Conservation (phyloP, 2,113 vertebrate species). For the Elgaria multicarinata region DNA sequence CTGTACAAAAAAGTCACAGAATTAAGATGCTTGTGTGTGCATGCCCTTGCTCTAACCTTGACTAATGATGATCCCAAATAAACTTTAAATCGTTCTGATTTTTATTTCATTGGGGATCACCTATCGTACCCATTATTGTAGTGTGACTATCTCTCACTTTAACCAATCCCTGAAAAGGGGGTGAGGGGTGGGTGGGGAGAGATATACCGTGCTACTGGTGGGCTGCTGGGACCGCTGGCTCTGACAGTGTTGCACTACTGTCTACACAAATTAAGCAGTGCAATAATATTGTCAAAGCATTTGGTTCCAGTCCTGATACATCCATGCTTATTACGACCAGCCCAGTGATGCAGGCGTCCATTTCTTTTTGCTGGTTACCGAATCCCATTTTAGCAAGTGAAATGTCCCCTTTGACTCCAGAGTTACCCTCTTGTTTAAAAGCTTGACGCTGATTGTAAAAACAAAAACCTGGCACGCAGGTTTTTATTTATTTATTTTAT, state of each 20-base stretch:
- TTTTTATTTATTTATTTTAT: background rate
- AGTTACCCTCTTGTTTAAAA: background rate
- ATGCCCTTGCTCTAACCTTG: slow-evolving; percentile 46
- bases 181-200: background rate
- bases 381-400: background rate
- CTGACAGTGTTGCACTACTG: slow-evolving; percentile 98
- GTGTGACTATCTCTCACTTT: slow-evolving; percentile 42
- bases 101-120: slow-evolving; percentile 55
- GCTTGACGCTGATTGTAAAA: background rate
- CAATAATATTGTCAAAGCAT: slow-evolving; percentile 99
- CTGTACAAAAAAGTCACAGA: background rate
- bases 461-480: slow-evolving; percentile 28
- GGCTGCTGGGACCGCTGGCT: slow-evolving; percentile 88
- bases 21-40: slow-evolving; percentile 32
- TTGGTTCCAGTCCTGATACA: slow-evolving; percentile 81
- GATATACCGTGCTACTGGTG: slow-evolving; percentile 60
- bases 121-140: slow-evolving; percentile 63
- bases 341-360: rapidly evolving
- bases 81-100: slow-evolving; percentile 56
- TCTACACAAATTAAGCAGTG: slow-evolving; percentile 93
- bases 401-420: background rate
- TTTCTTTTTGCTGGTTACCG: background rate
- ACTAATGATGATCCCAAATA: slow-evolving; percentile 62
- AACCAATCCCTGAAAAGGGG: slow-evolving; percentile 43
- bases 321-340: slow-evolving; percentile 58